Base-by-base conservation (phyloP, 2,113 vertebrate species). In the Cephalophus harveyi region DNA sequence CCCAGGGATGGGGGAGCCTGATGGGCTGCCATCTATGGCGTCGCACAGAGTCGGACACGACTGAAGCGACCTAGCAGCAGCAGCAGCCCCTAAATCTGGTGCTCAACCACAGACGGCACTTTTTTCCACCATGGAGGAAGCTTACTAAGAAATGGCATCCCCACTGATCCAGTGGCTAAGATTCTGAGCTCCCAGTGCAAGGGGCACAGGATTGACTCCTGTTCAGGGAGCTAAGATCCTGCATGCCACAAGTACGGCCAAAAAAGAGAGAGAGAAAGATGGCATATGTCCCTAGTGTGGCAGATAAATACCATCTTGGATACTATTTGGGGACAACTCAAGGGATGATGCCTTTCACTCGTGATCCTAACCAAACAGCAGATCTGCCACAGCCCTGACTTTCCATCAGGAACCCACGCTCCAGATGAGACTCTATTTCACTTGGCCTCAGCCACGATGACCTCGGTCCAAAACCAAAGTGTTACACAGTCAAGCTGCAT, bases 401-500 rank as follows among this genome's bases (percentile, higher is more conserved):
- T 67, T 60, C 6, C 4, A 57, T 4, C 8, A 28, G 92, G 40
- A 40, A 78, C 23, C 81, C 28, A 21, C 1, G 55, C 74, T 76
- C 52, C 74, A 55, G 21, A 14, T 43, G 78, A 83, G 46, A 50
- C 10, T 27, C 7, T 8, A 7, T 60, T 40, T 46, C 64, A 30
- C 13, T 50, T n/a, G 74, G 57, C 88, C 64, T 60, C 25, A 59
- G 54, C 14, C 21, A 52, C 3, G 33, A 13, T 2, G 30, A 86
- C 55, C 48, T 40, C 3, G 1, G 62, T 57, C 91, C 82, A 64
- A 90, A 92, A 28, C 40, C 28, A 23, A 85, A 92, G n/a, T 28
- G 36, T 1, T 6, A 14, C 2, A 30, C 14, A 21, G 21, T 46
- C 27, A 4, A 43, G 21, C 2, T 30, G 17, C n/a, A 6, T 27